A percentile compares a stretch with the other conserved stretches of the same genome.
phyloP scores from a whole-genome alignment of 2,113 vertebrate genomes.

The Notothenia rossii region DNA sequence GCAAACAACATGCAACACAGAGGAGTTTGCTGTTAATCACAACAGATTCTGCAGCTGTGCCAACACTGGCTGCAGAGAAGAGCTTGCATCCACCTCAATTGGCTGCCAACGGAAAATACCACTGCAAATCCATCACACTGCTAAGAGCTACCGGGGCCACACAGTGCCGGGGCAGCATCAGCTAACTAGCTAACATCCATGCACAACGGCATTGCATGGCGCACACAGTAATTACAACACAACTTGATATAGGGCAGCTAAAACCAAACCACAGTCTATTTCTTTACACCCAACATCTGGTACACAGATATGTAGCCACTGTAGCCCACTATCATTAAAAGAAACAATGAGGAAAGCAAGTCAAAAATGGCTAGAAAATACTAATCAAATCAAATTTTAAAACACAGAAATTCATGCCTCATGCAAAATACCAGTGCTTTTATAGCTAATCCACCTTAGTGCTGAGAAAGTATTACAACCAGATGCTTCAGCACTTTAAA shows the following conservation, averaged over 20 bases:
- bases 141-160: conserved; percentile 39
- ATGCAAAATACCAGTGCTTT: conserved; percentile 67
- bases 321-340: background rate
- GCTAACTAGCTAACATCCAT: conserved; percentile 26
- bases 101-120: conserved; percentile 71
- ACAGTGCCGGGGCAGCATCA: conserved; percentile 8
- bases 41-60: conserved; percentile 52
- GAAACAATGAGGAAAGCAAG: conserved; percentile 29
- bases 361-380: conserved; percentile 9
- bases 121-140: conserved; percentile 54
- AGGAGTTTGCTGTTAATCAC: conserved; percentile 37
- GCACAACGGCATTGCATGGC: conserved; percentile 4
- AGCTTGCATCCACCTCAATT: conserved; percentile 41
- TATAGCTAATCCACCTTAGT: conserved; percentile 37
- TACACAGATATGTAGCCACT: background rate
- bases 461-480: conserved; percentile 29
- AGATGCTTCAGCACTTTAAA: conserved; percentile 42
- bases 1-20: conserved; percentile 22
- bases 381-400: conserved; percentile 36
- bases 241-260: conserved; percentile 19
- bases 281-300: background rate
- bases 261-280: conserved; percentile 5
- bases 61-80: conserved; percentile 33
- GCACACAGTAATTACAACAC: conserved; percentile 11
- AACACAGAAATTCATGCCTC: conserved; percentile 51